These are phyloP conservation scores for Oenanthe melanoleuca DNA, from an alignment of 2,113 vertebrate genomes.

Conservation along the genomic window DNA sequence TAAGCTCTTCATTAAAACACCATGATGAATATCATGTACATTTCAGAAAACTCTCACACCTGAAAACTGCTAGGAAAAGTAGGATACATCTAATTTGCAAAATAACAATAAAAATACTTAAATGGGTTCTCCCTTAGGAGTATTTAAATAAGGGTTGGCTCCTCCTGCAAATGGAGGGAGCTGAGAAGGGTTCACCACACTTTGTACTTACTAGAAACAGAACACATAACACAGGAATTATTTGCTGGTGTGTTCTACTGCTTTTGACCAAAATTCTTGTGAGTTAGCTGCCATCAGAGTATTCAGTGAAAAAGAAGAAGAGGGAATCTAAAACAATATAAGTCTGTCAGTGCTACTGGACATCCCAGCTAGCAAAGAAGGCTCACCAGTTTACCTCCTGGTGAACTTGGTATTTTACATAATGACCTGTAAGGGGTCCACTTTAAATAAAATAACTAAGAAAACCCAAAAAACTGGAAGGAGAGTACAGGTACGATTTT, in stretches of 20 bases:
- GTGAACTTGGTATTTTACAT: not conserved
- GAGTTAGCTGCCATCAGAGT: not conserved
- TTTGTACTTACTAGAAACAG: not conserved
- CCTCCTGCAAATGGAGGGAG: not conserved
- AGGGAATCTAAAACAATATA: not conserved
- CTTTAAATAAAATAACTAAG: not conserved
- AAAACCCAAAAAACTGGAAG: slow-evolving; percentile 15
- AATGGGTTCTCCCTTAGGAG: not conserved
- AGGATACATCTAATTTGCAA: not conserved
- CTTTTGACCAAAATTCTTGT: not conserved
- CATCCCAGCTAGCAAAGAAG: not conserved
- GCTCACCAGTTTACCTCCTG: not conserved
- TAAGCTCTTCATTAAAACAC: not conserved
- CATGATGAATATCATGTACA: not conserved
- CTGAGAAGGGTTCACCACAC: not conserved
- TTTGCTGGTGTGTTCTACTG: not conserved
- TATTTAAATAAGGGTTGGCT: not conserved
- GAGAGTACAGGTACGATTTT: not conserved
- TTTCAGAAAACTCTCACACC: not conserved
- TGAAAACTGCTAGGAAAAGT: not conserved
- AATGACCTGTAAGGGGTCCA: not conserved
- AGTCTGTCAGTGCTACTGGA: not conserved
- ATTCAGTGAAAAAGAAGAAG: not conserved
- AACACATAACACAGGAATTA: not conserved
- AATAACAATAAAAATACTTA: not conserved